phyloP scores from a whole-genome alignment of 2,113 vertebrate genomes.

The Ceuthmochares aereus region DNA sequence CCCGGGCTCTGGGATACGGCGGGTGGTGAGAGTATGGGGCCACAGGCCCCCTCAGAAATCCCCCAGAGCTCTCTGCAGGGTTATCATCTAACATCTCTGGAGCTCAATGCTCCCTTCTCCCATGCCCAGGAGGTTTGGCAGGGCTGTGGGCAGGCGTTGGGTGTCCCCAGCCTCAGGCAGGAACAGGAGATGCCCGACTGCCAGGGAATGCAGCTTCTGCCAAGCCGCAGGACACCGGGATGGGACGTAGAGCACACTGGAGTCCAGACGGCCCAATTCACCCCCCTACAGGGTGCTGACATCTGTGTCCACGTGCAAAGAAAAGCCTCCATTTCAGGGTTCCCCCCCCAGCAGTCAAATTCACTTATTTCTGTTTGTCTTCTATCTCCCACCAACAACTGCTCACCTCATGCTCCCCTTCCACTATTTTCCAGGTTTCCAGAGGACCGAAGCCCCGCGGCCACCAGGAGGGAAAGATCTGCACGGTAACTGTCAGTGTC shows the following conservation, averaged over 20 bases:
- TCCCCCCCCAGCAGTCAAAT: neutral
- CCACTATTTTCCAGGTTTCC: conserved; percentile 63
- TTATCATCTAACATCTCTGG: neutral
- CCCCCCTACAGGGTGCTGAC: rapidly evolving
- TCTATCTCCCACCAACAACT: neutral
- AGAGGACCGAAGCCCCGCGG: conserved; percentile 53
- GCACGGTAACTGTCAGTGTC: conserved; percentile 36
- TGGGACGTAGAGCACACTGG: rapidly evolving
- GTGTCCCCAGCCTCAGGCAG: rapidly evolving
- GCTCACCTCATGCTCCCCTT: neutral
- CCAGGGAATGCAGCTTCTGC: neutral
- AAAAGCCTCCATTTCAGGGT: neutral
- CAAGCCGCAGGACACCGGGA: rapidly evolving
- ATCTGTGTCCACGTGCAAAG: rapidly evolving
- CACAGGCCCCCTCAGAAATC: neutral
- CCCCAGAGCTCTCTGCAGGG: neutral
- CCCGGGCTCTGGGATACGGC: neutral
- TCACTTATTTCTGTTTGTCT: neutral
- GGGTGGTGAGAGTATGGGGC: neutral
- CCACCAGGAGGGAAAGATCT: conserved; percentile 70
- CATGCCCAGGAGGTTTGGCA: neutral
- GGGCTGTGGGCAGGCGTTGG: neutral
- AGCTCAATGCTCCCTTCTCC: neutral
- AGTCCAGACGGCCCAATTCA: rapidly evolving
- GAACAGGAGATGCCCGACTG: neutral